A percentile compares a stretch with the other conserved stretches of the same genome.
Evolutionary conservation across 2,113 vertebrate species (phyloP).

Genomic region (Climacteris rufus): DNA sequence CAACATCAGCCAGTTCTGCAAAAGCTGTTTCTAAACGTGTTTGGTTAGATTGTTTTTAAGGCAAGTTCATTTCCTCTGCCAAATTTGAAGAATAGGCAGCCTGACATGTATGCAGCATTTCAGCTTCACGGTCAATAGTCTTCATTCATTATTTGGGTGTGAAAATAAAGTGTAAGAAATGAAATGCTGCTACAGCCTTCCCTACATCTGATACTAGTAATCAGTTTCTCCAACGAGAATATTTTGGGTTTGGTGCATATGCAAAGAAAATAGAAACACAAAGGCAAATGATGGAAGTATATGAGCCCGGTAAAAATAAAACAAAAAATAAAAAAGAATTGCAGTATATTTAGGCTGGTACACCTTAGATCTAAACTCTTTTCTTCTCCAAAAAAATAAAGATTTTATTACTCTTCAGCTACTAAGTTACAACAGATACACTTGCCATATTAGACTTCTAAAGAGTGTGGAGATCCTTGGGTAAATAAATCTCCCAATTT

Average conservation of each 20-base stretch:
- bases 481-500: conserved; percentile 26
- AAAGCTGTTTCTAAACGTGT: conserved; percentile 17
- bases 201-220: neutral
- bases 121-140: conserved; percentile 32
- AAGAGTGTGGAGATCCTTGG: neutral
- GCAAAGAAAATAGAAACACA: conserved; percentile 3
- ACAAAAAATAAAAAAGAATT: neutral
- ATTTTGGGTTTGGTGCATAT: neutral
- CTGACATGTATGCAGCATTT: conserved; percentile 21
- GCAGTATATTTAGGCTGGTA: neutral
- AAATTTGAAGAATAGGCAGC: conserved; percentile 39
- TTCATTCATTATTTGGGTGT: conserved; percentile 18
- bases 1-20: conserved; percentile 31
- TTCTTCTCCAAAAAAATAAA: neutral
- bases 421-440: neutral
- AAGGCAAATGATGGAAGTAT: neutral
- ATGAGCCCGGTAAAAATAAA: neutral
- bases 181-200: neutral
- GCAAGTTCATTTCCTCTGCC: neutral
- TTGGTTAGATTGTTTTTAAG: neutral
- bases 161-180: conserved; percentile 39
- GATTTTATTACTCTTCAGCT: neutral
- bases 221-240: neutral
- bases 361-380: neutral
- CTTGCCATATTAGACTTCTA: neutral